A percentile compares a stretch with the other conserved stretches of the same genome.
Conservation (phyloP, 1,140 invertebrate species). For the Lordiphosa stackelbergi region DNA sequence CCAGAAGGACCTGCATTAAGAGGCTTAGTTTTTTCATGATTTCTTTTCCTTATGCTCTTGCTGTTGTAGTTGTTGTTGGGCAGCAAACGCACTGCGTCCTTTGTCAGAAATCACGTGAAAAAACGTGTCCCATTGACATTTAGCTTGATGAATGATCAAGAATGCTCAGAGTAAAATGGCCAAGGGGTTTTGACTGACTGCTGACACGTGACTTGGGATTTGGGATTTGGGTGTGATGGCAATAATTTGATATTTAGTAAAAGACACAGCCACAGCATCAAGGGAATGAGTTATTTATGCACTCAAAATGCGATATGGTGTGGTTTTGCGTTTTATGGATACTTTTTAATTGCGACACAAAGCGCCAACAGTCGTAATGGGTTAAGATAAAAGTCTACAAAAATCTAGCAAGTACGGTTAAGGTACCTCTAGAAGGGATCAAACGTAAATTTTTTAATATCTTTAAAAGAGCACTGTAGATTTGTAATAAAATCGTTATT, state of each 20-base stretch:
- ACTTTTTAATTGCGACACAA: no score
- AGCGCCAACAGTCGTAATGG: no score
- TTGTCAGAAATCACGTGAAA: constrained; percentile 70
- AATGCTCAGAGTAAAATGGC: constrained; percentile 15
- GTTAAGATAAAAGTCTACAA: no score
- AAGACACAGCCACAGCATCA: constrained; percentile 20
- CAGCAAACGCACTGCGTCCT: constrained; percentile 35
- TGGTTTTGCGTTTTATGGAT: constrained; percentile 3
- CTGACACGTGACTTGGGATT: constrained; percentile 60
- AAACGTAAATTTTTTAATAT: no score
- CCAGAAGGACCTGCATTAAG: constrained; percentile 49
- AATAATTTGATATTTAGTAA: constrained; percentile 55
- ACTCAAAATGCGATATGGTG: constrained; percentile 22
- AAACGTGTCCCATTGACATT: constrained; percentile 72
- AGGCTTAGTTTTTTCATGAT: constrained; percentile 62
- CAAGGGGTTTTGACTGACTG: constrained; percentile 59
- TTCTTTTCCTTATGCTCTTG: constrained; percentile 13
- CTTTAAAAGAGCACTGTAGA: no score
- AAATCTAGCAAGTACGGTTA: no score
- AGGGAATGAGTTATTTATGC: background rate
- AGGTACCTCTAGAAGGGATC: no score
- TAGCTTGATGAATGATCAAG: constrained; percentile 70
- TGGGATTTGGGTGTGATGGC: constrained; percentile 4
- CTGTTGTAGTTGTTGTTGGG: constrained; percentile 18
- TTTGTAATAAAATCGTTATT: no score